Percentiles rank a stretch among this genome's conserved stretches.
Evolutionary conservation across 2,797 vertebrate species (phyloP).

Genomic region (Anolis apletophallus): DNA sequence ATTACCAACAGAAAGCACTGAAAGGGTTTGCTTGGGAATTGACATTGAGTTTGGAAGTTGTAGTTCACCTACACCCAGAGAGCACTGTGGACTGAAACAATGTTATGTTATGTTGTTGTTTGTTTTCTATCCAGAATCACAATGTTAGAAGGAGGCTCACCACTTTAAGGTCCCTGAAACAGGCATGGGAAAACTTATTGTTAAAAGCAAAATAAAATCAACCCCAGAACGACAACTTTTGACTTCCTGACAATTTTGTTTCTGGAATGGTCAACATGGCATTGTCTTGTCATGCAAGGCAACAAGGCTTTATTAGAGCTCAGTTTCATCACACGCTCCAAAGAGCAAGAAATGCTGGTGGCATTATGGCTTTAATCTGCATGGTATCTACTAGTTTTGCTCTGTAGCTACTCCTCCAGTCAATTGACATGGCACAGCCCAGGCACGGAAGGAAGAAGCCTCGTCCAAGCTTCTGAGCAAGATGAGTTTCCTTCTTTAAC

Average conservation of each 20-base stretch:
- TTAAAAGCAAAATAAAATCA: conserved; percentile 6
- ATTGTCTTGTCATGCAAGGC: background rate
- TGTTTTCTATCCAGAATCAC: too few species aligned
- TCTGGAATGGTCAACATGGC: background rate
- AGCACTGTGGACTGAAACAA: too few species aligned
- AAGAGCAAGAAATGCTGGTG: conserved; percentile 35
- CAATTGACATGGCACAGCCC: background rate
- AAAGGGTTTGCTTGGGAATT: too few species aligned
- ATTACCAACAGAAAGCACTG: too few species aligned
- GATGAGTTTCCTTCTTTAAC: conserved; percentile 8
- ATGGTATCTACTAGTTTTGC: background rate
- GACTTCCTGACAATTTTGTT: background rate
- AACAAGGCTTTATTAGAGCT: conserved; percentile 28
- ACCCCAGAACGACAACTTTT: conserved; percentile 15
- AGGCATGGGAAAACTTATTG: too few species aligned
- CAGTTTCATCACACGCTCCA: conserved; percentile 14
- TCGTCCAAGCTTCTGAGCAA: conserved; percentile 15
- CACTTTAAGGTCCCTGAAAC: too few species aligned
- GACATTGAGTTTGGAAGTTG: too few species aligned
- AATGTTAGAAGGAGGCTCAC: too few species aligned
- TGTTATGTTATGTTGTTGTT: too few species aligned
- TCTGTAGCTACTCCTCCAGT: conserved; percentile 39
- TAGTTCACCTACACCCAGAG: too few species aligned
- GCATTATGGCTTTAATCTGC: conserved; percentile 12
- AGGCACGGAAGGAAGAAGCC: conserved; percentile 7